Evolutionary conservation across 2,797 vertebrate species (phyloP), one percentile per base, ranked within the genome.

Genomic region (Aplochiton taeniatus): DNA sequence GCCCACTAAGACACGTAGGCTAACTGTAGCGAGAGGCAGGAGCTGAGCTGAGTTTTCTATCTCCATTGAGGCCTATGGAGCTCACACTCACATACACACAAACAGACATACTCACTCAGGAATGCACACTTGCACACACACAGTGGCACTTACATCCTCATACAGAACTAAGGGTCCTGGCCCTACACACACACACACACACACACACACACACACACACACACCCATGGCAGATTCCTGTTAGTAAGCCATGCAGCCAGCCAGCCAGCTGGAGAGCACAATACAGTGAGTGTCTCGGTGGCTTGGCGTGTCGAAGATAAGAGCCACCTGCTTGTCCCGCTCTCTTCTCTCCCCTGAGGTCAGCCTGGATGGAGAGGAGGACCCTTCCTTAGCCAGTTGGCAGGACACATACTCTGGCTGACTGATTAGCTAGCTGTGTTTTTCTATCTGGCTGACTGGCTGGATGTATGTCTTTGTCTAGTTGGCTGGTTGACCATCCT

Each of bases 291-390:
- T 92, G 90, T 90, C 82, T 78, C 75, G 64, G 52, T 66, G 72
- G 66, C 74, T 66, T 73, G 82, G 80, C 81, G 70, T 48, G 82
- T 68, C 79, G 74, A 86, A 84, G 81, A 78, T 87, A 90, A 90
- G 89, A 86, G 89, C 93, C 95, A 96, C 94, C 94, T 95, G 88
- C 76, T 72, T 83, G 82, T 80, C 80, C 76, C 60, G 63, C 60
- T 73, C 74, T 68, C 14, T 20, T 67, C 70, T 56, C 69, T 73
- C 61, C 62, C 43, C 63, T 55, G 41, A 70, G 66, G 68, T 83
- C 81, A 80, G 70, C 77, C 12, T 31, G 8, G 49, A 43, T n/a
- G 20, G 7, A 11, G 31, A 44, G 12, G 8, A 42, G 14, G 41
- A 16, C 53, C 53, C 6, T 17, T 3, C 55, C 41, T 16, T 4